Percentiles rank a stretch among this genome's conserved stretches.
Conservation (phyloP, 2,888 invertebrate species). For the Synergus gifuensis region DNA sequence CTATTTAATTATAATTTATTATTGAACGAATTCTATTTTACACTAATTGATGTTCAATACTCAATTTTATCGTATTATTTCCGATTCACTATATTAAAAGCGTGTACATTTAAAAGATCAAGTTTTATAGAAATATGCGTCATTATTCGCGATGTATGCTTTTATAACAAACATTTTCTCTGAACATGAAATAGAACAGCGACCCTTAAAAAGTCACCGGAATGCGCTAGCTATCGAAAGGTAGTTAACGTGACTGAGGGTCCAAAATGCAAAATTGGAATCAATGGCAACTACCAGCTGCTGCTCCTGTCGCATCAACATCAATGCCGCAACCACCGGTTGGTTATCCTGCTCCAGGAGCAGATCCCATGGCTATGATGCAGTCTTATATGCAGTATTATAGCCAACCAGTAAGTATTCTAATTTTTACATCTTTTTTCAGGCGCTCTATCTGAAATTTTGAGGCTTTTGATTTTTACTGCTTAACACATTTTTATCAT, state of each 20-base stretch:
- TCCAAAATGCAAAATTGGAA: constrained; percentile 76
- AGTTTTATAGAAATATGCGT: constrained; percentile 3
- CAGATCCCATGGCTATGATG: constrained; percentile 75
- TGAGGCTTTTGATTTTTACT: no score
- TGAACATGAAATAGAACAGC: constrained; percentile 71
- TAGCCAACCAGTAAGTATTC: constrained; percentile 76
- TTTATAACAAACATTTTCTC: constrained; percentile 68
- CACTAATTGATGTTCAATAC: background rate
- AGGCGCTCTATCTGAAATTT: no score
- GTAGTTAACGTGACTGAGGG: constrained; percentile 55
- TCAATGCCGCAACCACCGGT: constrained; percentile 75
- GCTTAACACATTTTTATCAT: no score
- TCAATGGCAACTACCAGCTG: constrained; percentile 74
- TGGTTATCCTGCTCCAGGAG: constrained; percentile 71
- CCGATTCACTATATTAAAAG: background rate
- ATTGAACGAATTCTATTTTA: constrained; percentile 2
- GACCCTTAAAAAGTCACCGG: constrained; percentile 69
- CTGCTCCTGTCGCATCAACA: constrained; percentile 67
- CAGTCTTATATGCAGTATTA: constrained; percentile 76
- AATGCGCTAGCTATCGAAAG: constrained; percentile 67
- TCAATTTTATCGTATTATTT: constrained; percentile 2
- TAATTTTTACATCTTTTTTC: background rate
- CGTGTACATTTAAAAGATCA: background rate
- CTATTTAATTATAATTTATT: background rate
- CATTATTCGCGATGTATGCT: constrained; percentile 43